Evolutionary conservation across 2,113 vertebrate species (phyloP), one percentile per base, ranked within the genome.

Genomic region (Falcunculus frontatus): DNA sequence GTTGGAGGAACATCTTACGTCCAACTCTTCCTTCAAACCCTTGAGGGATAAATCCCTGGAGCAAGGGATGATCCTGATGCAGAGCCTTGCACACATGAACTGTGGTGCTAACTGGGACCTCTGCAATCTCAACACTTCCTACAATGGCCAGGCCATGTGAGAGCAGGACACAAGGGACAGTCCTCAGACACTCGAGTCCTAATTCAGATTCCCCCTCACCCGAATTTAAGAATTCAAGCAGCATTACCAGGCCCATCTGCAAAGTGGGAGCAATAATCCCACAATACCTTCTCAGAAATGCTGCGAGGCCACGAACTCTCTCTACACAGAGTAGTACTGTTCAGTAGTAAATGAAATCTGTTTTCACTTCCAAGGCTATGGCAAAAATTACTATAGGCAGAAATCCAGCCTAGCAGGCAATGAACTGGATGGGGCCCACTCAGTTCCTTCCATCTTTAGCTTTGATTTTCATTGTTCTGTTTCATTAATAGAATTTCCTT

Each of bases 291-390:
- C 88, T 91, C 79, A 93, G 83, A 95, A 97, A 89, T 0, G 7
- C 56, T 89, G 68, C 0, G 6, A 88, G 95, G 89, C 89, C 95
- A 81, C 88, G 89, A 95, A 89, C 96, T 93, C 93, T 92, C 78
- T 91, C 94, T 83, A 37, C 87, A 96, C 93, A 95, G 94, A 95
- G 75, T 96, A 92, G 89, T 94, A 96, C 93, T 91, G 94, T 96
- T 97, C 95, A 81, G 94, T 95, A 97, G 91, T 92, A 96, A 97
- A 97, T 96, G 89, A 97, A 96, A 96, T 95, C 94, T 94, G 92
- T 93, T 97, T 97, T 97, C 92, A 95, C 87, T 95, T 97, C 89
- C 79, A 92, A 95, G 74, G 63, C 91, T 94, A 93, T 95, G 95
- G 91, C 95, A 97, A 95, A 90, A 96, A 96, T 93, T 95, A 95